Conservation (phyloP, 2,113 vertebrate species). For the Elephantulus edwardii region DNA sequence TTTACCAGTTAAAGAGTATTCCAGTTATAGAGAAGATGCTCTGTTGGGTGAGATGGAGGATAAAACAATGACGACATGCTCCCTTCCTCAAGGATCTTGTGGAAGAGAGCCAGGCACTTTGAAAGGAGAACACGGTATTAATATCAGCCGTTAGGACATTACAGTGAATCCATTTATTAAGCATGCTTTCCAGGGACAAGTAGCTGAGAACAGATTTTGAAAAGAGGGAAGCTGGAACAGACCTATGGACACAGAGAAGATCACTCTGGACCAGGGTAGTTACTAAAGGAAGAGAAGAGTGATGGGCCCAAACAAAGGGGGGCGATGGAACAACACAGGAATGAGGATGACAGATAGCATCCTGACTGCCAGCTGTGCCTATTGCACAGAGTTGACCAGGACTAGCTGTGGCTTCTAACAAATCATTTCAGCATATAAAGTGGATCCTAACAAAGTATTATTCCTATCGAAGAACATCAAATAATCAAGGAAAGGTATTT, state of each 20-base stretch:
- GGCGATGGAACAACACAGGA: neutral
- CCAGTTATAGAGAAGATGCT: neutral
- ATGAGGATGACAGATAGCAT: neutral
- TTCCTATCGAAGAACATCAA: neutral
- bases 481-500: neutral
- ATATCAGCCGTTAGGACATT: neutral
- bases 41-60: neutral
- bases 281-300: neutral
- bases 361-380: neutral
- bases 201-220: constrained; percentile 13
- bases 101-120: neutral
- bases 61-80: neutral
- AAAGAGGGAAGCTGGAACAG: neutral
- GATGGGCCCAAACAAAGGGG: neutral
- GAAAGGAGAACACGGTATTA: neutral
- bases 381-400: neutral
- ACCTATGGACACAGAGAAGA: constrained; percentile 6
- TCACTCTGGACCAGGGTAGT: constrained; percentile 6
- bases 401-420: neutral
- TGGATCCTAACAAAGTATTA: neutral
- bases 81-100: neutral
- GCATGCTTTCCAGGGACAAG: neutral
- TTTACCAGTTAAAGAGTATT: neutral
- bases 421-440: constrained; percentile 11
- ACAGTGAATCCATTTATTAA: neutral